Evolutionary conservation across 2,797 vertebrate species (phyloP).

Genomic region (Poeciliopsis paucimaculata): DNA sequence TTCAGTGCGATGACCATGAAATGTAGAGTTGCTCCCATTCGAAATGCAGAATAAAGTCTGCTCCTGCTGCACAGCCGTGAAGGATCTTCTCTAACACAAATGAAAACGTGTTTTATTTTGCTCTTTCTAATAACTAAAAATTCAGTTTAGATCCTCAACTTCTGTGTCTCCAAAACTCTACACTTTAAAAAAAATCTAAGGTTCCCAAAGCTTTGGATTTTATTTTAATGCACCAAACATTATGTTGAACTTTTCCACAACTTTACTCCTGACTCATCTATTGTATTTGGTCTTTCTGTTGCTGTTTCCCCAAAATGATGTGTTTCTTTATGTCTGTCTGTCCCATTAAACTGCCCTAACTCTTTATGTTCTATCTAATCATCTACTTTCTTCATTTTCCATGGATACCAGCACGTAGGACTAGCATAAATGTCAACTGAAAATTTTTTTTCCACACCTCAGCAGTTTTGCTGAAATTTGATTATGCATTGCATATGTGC

Average conservation of each 20-base stretch:
- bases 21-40: slow-evolving; percentile 5
- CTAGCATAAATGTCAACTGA: slow-evolving; percentile 46
- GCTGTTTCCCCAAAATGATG: neutral
- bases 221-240: neutral
- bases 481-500: slow-evolving; percentile 73
- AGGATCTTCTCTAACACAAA: neutral
- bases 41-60: slow-evolving; percentile 1
- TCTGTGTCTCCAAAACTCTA: neutral
- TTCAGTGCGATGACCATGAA: slow-evolving; percentile 27
- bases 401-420: neutral
- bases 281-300: neutral
- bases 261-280: neutral
- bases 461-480: slow-evolving; percentile 69
- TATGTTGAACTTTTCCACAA: neutral
- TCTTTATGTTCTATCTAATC: neutral
- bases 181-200: too few relatives aligned
- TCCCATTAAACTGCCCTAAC: neutral
- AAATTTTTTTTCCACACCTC: slow-evolving; percentile 59
- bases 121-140: neutral
- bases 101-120: neutral
- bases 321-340: neutral
- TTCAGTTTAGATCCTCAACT: neutral
- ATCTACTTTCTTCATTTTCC: neutral
- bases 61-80: neutral
- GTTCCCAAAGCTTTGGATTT: neutral